Evolutionary conservation across 1,140 invertebrate genomes (phyloP).

Genomic region (Pseudomyrmex gracilis): DNA sequence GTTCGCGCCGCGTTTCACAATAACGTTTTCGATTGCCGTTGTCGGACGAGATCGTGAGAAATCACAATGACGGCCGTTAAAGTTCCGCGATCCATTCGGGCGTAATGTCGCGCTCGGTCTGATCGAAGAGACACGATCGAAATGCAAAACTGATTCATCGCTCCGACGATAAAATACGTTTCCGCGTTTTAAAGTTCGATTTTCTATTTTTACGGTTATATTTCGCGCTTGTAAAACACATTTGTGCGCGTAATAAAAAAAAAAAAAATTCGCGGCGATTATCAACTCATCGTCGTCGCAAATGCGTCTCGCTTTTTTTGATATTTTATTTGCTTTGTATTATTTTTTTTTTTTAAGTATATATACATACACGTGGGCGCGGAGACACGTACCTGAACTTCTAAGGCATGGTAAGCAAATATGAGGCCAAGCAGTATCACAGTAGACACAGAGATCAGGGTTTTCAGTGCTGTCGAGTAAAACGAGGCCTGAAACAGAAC

Average conservation of each 20-base stretch:
- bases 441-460: constrained; percentile 99
- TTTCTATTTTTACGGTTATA: neutral
- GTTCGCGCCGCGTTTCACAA: neutral
- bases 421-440: constrained; percentile 99
- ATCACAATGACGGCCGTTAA: constrained; percentile 18
- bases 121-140: neutral
- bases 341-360: too few species aligned
- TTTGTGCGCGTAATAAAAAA: neutral
- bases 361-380: neutral
- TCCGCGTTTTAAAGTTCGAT: constrained; percentile 1
- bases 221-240: too few species aligned
- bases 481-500: constrained; percentile 94
- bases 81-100: constrained; percentile 10
- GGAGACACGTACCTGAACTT: constrained; percentile 96
- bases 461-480: constrained; percentile 98
- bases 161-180: neutral
- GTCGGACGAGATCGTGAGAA: constrained; percentile 7
- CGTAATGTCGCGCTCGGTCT: constrained; percentile 18
- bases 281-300: too few species aligned
- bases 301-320: too few species aligned
- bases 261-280: too few species aligned
- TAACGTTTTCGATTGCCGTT: constrained; percentile 26
- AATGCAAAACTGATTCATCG: neutral
- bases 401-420: constrained; percentile 99
- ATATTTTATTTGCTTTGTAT: neutral